Conservation (phyloP, 2,888 invertebrate genomes). For the Trachelus troglodyta region DNA sequence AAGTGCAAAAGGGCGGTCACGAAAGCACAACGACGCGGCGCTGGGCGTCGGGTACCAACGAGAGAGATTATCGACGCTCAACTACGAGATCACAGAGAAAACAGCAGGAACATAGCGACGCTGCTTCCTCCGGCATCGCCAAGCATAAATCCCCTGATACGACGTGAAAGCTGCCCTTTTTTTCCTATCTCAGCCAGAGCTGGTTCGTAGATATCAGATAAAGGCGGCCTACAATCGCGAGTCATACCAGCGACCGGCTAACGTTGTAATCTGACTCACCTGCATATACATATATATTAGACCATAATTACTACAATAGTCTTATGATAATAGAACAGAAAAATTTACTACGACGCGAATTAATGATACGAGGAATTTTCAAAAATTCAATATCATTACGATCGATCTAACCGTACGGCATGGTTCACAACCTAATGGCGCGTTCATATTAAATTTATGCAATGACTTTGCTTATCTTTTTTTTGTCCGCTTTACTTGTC, state of each 20-base stretch:
- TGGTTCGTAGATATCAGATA: slow-evolving; percentile 42
- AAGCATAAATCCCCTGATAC: slow-evolving; percentile 56
- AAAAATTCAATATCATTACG: neutral
- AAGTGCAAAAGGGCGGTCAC: neutral
- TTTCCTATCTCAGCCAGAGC: slow-evolving; percentile 16
- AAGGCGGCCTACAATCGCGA: slow-evolving; percentile 21
- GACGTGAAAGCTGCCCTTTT: slow-evolving; percentile 55
- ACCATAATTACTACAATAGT: neutral
- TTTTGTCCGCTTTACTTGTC: neutral
- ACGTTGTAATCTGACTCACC: neutral
- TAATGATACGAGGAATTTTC: neutral
- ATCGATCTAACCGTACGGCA: neutral
- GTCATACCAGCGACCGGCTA: neutral
- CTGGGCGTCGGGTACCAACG: neutral
- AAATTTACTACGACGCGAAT: neutral
- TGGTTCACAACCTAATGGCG: neutral
- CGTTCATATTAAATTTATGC: neutral
- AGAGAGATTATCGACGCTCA: neutral
- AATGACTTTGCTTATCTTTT: neutral
- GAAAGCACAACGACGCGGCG: neutral
- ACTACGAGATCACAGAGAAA: slow-evolving; percentile 18
- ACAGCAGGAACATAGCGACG: neutral
- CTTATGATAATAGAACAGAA: neutral
- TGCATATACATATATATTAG: neutral
- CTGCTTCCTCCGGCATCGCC: neutral